Conservation (phyloP, 2,888 invertebrate genomes). For the Mermis nigrescens region DNA sequence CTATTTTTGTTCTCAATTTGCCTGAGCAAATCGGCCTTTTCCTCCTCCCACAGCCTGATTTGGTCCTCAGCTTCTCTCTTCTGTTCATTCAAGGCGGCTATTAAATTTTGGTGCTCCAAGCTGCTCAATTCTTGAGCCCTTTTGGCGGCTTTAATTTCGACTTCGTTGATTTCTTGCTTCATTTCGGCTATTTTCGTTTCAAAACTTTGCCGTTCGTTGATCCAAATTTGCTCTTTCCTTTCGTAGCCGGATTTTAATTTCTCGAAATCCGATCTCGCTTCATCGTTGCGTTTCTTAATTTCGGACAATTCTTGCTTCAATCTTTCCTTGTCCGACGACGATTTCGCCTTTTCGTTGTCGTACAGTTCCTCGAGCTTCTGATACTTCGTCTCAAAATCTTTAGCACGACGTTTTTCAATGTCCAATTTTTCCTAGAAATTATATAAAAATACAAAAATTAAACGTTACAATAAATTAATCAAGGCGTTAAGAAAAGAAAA, state of each 20-base stretch:
- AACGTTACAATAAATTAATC: too few relatives aligned
- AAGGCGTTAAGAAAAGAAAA: too few relatives aligned
- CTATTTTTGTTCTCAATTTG: too few relatives aligned
- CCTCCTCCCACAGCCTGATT: background rate
- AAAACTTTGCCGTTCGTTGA: background rate
- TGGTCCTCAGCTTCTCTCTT: slow-evolving; percentile 7
- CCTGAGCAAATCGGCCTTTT: background rate
- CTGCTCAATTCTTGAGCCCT: slow-evolving; percentile 12
- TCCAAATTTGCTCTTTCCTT: slow-evolving; percentile 6
- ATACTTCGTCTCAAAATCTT: slow-evolving; percentile 29
- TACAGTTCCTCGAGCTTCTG: slow-evolving; percentile 29
- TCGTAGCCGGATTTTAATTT: slow-evolving; percentile 10
- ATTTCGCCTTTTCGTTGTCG: slow-evolving; percentile 20
- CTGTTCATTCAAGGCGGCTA: slow-evolving; percentile 14
- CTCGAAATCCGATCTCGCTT: slow-evolving; percentile 5
- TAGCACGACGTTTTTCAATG: slow-evolving; percentile 23
- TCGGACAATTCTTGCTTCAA: slow-evolving; percentile 17
- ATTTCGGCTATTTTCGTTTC: background rate
- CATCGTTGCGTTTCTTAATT: slow-evolving; percentile 11
- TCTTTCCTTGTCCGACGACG: slow-evolving; percentile 23
- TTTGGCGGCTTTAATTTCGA: slow-evolving; percentile 6
- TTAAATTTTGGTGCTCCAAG: slow-evolving; percentile 16
- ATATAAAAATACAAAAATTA: too few relatives aligned
- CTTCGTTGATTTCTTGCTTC: background rate
- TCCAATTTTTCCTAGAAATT: slow-evolving; percentile 24